These are phyloP conservation scores for Nixonia krombeini DNA, from an alignment of 1,140 invertebrate species.

Conservation along the genomic window DNA sequence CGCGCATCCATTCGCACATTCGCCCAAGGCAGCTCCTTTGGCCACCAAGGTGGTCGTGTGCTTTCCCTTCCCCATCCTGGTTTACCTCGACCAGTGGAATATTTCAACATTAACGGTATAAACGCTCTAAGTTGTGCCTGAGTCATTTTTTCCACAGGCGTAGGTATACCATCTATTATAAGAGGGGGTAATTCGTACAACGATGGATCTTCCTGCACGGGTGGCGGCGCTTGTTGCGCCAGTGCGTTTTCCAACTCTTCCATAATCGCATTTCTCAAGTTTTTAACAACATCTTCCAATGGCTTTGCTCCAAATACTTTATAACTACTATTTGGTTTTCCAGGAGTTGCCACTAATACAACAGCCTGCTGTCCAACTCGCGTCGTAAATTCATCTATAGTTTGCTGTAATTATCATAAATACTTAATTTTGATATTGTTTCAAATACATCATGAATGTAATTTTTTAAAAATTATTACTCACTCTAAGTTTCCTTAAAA, in stretches of 20 bases:
- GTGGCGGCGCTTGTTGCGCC: constrained; percentile 93
- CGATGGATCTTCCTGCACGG: constrained; percentile 91
- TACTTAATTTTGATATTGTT: constrained; percentile 1
- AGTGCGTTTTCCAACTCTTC: constrained; percentile 93
- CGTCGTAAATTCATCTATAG: constrained; percentile 97
- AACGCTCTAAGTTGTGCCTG: constrained; percentile 96
- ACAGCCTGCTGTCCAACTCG: constrained; percentile 98
- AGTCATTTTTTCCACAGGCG: constrained; percentile 99
- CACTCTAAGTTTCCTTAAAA: constrained; percentile 89
- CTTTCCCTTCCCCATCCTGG: constrained; percentile 98
- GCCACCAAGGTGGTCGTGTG: constrained; percentile 97
- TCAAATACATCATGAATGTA: no score
- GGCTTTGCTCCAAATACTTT: constrained; percentile 98
- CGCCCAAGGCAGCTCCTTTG: constrained; percentile 90
- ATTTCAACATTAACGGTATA: constrained; percentile 98
- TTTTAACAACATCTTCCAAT: constrained; percentile 95
- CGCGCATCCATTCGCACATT: constrained; percentile 98
- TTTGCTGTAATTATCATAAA: constrained; percentile 80
- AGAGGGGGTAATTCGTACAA: constrained; percentile 95
- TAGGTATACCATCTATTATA: constrained; percentile 97
- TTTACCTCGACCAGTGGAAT: constrained; percentile 96
- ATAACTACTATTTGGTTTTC: constrained; percentile 95
- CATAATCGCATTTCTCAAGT: constrained; percentile 91
- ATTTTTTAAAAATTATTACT: constrained; percentile 42
- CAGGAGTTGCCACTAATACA: constrained; percentile 94